Evolutionary conservation across 2,797 vertebrate species (phyloP), one percentile per base, ranked within the genome.

Genomic region (Siniperca undulata): DNA sequence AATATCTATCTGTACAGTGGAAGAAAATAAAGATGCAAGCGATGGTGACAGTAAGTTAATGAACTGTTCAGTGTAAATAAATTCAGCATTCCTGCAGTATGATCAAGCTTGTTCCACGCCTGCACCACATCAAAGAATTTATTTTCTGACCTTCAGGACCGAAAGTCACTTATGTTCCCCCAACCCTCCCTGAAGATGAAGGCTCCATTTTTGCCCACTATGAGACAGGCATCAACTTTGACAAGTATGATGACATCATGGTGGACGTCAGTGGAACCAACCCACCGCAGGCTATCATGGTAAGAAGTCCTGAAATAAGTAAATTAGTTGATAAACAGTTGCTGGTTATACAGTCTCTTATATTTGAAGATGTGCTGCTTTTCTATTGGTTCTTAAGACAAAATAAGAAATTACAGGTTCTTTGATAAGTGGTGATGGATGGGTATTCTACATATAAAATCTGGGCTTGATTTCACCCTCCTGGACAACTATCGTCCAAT

Each of bases 241-340:
- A 97, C 78, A 99, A 99, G 91, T 99, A 99, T 7, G 98, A 99
- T 65, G 95, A 97, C 34, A 98, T 97, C 3, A 3, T 93, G 60
- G 98, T 99, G 0, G 94, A 99, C 34, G 96, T 99, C 7, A 97
- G 97, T 22, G 98, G 98, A 82, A 73, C 78, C 82, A 95, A 97
- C 83, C 93, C 95, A 16, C 97, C 98, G 3, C 91, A 91, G 59
- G 97, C 97, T 2, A 94, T 99, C 80, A 69, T 94, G 96, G 98
- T 99, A 71, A 94, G 96, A 95, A 0, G 3, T 38, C 3, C 34
- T 36, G 19, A 48, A 22, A 1, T 22, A 9, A 36, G 34, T 36
- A 9, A 40, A 40, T 40, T 8, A 40, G 1, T 8, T 13, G 14
- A 36, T n/a, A 8, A 34, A 34, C 7, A 6, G 16, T 7, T 20